Evolutionary conservation across 2,113 vertebrate species (phyloP).

Genomic region (Montifringilla adamsi): DNA sequence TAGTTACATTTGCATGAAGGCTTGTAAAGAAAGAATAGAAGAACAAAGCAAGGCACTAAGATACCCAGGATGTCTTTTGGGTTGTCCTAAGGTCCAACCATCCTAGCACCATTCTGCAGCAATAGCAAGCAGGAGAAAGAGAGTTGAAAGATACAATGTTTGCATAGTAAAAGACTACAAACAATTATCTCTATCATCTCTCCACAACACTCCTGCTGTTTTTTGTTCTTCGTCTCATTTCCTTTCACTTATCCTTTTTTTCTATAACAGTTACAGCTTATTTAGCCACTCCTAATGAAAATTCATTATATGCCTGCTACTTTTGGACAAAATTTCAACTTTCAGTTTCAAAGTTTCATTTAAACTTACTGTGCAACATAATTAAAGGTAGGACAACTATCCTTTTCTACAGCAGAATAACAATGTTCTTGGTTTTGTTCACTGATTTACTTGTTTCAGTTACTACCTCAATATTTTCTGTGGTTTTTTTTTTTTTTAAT

Average conservation of each 20-base stretch:
- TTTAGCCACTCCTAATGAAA: not conserved
- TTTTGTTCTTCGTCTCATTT: not conserved
- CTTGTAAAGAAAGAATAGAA: not conserved
- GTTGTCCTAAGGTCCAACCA: not conserved
- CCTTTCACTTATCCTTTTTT: not conserved
- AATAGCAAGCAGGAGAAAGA: not conserved
- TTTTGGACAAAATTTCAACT: not conserved
- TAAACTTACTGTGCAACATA: not conserved
- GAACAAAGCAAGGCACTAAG: not conserved
- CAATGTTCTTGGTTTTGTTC: not conserved
- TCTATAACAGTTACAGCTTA: not conserved
- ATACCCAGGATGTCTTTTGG: accelerated
- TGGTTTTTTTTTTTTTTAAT: not conserved
- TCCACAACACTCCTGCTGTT: not conserved
- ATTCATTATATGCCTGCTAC: not conserved
- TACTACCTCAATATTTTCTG: not conserved
- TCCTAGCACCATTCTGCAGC: not conserved
- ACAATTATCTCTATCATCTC: not conserved
- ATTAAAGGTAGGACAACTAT: not conserved
- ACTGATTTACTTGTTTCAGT: not conserved
- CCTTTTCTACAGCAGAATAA: not conserved
- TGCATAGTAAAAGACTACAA: not conserved
- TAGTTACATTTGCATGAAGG: not conserved
- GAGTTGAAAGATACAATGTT: not conserved
- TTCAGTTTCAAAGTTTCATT: not conserved